These are phyloP conservation scores for Chouioia cunea DNA, from an alignment of 2,888 invertebrate species.

Conservation along the genomic window DNA sequence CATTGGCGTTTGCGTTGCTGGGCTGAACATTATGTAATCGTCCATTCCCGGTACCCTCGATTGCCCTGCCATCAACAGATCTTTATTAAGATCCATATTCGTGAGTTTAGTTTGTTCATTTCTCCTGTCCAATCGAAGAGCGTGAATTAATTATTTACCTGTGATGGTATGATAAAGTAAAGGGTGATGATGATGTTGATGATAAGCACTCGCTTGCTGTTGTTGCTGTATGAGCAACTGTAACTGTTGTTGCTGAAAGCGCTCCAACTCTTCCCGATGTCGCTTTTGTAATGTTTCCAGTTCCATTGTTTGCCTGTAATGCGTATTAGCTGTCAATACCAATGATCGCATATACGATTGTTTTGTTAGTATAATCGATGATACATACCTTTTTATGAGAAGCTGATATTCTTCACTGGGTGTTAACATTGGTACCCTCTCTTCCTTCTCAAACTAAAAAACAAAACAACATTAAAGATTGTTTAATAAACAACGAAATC, in stretches of 20 bases:
- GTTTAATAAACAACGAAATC: constrained; percentile 6
- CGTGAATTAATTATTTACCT: constrained; percentile 52
- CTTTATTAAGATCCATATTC: too few species aligned
- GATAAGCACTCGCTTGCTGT: constrained; percentile 65
- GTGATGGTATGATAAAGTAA: constrained; percentile 64
- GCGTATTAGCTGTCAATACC: neutral
- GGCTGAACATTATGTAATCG: constrained; percentile 65
- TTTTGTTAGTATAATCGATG: constrained; percentile 6
- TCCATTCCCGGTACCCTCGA: constrained; percentile 62
- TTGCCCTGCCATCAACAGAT: constrained; percentile 55
- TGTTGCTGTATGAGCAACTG: constrained; percentile 65
- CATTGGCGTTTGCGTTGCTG: constrained; percentile 63
- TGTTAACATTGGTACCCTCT: constrained; percentile 59
- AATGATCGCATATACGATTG: neutral
- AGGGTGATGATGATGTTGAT: constrained; percentile 66
- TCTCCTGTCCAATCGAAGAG: neutral
- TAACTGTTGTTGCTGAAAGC: constrained; percentile 65
- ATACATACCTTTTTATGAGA: constrained; percentile 63
- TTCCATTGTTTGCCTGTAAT: constrained; percentile 68
- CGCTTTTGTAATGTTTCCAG: constrained; percentile 68
- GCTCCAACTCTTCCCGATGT: constrained; percentile 67
- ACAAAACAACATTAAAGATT: constrained; percentile 4
- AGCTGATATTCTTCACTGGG: constrained; percentile 67
- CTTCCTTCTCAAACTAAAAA: constrained; percentile 61
- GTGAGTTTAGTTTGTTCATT: neutral